Evolutionary conservation across 2,797 vertebrate genomes (phyloP), one percentile per base, ranked within the genome.

Genomic region (Cirrhinus mrigala): DNA sequence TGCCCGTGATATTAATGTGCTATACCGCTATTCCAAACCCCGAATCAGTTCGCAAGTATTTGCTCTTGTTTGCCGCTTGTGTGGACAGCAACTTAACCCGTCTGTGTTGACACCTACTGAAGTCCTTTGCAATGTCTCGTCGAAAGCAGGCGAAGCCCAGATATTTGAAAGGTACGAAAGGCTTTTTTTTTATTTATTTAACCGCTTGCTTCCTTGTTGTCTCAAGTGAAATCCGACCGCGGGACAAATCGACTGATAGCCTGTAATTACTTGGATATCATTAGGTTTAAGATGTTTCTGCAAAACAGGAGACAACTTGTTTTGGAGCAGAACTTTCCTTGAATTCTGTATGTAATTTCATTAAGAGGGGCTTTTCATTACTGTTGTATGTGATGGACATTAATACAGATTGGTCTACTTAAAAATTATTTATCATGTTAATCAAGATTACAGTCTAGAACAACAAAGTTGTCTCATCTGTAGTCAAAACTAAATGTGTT

Each of bases 81-180:
- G 18, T 8, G 66, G 40, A 79, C 54, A 29, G 52, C 40, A 85
- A 37, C 66, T 79, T 71, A 44, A 44, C 73, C 16, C 29, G 22
- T 68, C 54, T 77, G 27, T 52, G 33, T 12, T 70, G 64, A 78
- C 76, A 60, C 54, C 70, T 37, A 27, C 50, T 29, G 62, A 66
- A 81, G 46, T 75, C 58, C 62, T 58, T 24, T 33, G 29, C 9
- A n/a, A 89, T 89, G 89, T 83, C 89, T 86, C 89, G 89, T 81
- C 87, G 89, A 74, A 89, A 89, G 85, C 89, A 89, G 76, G 82
- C 87, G 85, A 89, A 89, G 76, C 89, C 89, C 33, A 85, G 82
- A 79, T 70, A 83, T 78, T 58, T 85, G 24, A 85, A 89, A 87
- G 87, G 89, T 87, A 87, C 68, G 79, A 81, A 82, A 40, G 5